phyloP scores from a whole-genome alignment of 1,140 invertebrate genomes.

The Caerostris darwini region DNA sequence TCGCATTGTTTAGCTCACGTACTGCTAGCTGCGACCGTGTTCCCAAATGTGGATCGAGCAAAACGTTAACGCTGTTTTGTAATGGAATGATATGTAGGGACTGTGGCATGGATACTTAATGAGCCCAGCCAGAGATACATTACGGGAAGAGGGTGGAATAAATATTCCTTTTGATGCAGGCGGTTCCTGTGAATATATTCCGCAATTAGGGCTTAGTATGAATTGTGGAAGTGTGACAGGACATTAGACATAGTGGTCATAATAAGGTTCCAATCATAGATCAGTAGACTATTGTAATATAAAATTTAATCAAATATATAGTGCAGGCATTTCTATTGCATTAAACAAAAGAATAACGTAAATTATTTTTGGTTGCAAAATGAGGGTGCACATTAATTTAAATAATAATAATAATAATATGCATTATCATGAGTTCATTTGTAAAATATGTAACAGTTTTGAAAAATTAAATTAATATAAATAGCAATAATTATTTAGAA shows the following conservation, averaged over 20 bases:
- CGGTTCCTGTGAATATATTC: neutral
- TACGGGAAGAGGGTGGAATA: slow-evolving; percentile 78
- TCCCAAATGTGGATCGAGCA: neutral
- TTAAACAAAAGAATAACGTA: too few species aligned
- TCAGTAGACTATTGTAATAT: too few species aligned
- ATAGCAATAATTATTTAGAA: too few species aligned
- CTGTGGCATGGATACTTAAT: neutral
- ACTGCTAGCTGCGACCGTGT: neutral
- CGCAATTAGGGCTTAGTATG: neutral
- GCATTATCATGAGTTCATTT: too few species aligned
- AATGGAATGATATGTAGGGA: neutral
- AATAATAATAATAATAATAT: too few species aligned
- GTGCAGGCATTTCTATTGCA: too few species aligned
- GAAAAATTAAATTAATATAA: too few species aligned
- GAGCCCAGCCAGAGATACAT: slow-evolving; percentile 76
- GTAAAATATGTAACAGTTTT: too few species aligned
- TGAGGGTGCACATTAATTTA: too few species aligned
- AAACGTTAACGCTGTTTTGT: slow-evolving; percentile 2
- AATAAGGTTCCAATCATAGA: too few species aligned
- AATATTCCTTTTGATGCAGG: slow-evolving; percentile 77
- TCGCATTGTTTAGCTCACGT: neutral
- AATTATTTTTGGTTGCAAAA: too few species aligned
- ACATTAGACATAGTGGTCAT: neutral
- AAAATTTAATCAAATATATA: too few species aligned
- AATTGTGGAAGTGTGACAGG: neutral